Evolutionary conservation across 2,797 vertebrate genomes (phyloP), one percentile per base, ranked within the genome.

Genomic region (Pipistrellus nathusii): DNA sequence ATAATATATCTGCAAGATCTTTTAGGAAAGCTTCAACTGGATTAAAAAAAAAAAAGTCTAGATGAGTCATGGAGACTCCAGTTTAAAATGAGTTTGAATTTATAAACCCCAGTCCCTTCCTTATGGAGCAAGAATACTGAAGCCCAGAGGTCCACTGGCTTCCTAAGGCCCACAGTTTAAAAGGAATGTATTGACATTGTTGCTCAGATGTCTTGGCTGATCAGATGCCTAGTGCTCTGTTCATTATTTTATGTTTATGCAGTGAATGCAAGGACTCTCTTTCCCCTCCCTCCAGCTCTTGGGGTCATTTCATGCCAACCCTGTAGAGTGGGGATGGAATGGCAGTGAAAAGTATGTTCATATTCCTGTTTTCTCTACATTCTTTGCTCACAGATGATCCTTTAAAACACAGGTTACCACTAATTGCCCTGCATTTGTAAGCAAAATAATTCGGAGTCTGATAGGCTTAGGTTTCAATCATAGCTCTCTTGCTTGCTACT

Each of bases 21-120:
- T 91, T 86, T 83, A 95, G 88, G 90, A 95, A 96, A 95, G 71
- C 82, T 87, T 84, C 66, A 84, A 38, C n/a, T 57, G 75, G 73
- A 82, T 53, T 94, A 85, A 35, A 83, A 93, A 75, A 87, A 66
- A 66, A 90, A 71, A 88, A 18, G 64, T 85, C 32, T 73, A 41
- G 90, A 84, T 94, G 94, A 95, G n/a, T 96, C 88, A 71, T 75
- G 17, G 59, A 82, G 25, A 83, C 48, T 77, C 53, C 83, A 41
- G 41, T 85, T 96, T 88, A 84, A 95, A 94, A 88, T 32, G 53
- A 85, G 48, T 81, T 92, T 81, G 57, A 90, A 55, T 93, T 75
- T 85, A 59, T 91, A 73, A 46, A 5, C 85, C 94, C 53, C 66
- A 73, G 53, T 57, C 76, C 7, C 41, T 93, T 94, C 41, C 23